phyloP scores from a whole-genome alignment of 2,113 vertebrate species.

The Sapajus apella region DNA sequence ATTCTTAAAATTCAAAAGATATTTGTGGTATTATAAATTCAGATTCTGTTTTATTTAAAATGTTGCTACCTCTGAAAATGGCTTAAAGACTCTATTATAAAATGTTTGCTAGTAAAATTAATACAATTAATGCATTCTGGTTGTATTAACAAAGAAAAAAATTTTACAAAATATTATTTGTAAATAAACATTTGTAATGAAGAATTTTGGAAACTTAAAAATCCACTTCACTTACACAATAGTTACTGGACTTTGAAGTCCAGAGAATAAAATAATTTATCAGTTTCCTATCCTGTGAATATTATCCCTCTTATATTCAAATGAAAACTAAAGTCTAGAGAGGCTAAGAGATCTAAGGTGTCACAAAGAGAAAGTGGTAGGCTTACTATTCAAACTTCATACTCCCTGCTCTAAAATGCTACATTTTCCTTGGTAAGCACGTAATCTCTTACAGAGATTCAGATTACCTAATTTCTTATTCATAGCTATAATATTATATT shows the following conservation, averaged over 20 bases:
- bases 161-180: neutral
- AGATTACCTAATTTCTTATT: neutral
- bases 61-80: neutral
- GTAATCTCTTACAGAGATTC: neutral
- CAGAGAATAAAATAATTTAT: neutral
- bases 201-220: neutral
- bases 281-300: neutral
- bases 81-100: neutral
- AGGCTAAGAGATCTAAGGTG: neutral
- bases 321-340: neutral
- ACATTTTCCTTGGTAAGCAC: neutral
- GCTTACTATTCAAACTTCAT: neutral
- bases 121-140: neutral
- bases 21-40: neutral
- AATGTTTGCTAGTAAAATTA: neutral
- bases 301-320: neutral
- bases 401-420: neutral
- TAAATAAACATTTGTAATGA: conserved; percentile 9
- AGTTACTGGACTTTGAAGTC: neutral
- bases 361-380: neutral
- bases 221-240: neutral
- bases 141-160: neutral
- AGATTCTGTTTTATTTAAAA: neutral
- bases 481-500: neutral
- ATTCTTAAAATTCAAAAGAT: neutral